Percentiles rank a stretch among this genome's conserved stretches.
Conservation (phyloP, 1,140 invertebrate genomes). For the Oedothorax gibbosus region DNA sequence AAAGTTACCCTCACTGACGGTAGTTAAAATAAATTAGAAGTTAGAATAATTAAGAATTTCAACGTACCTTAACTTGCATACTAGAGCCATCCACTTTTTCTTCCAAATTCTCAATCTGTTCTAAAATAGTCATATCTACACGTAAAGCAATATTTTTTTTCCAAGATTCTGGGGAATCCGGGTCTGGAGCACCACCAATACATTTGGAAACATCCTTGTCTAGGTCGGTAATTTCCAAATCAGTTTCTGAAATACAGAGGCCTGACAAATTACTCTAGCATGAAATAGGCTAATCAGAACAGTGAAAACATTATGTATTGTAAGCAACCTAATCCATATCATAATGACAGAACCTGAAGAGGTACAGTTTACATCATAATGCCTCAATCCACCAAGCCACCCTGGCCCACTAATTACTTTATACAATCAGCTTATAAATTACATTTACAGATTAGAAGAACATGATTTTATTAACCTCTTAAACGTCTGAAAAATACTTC, state of each 20-base stretch:
- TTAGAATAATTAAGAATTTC: no score
- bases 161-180: constrained; percentile 71
- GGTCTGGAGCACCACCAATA: constrained; percentile 64
- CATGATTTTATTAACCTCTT: no score
- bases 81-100: constrained; percentile 92
- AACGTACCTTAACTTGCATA: constrained; percentile 83
- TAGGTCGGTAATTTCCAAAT: constrained; percentile 64
- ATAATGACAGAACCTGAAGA: no score
- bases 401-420: no score
- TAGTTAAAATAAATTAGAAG: not conserved
- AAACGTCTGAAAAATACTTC: no score
- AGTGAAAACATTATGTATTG: no score
- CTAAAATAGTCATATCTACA: constrained; percentile 83
- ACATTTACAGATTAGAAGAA: no score
- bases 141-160: constrained; percentile 79
- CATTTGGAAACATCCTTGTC: constrained; percentile 63
- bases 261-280: not conserved
- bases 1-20: no score
- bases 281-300: no score
- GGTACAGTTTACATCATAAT: no score
- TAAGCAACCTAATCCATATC: not conserved
- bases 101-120: constrained; percentile 90
- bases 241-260: constrained; percentile 42
- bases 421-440: no score
- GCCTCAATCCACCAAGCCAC: no score